Conservation (phyloP, 2,888 invertebrate genomes). For the Orthonychiurus folsomi region DNA sequence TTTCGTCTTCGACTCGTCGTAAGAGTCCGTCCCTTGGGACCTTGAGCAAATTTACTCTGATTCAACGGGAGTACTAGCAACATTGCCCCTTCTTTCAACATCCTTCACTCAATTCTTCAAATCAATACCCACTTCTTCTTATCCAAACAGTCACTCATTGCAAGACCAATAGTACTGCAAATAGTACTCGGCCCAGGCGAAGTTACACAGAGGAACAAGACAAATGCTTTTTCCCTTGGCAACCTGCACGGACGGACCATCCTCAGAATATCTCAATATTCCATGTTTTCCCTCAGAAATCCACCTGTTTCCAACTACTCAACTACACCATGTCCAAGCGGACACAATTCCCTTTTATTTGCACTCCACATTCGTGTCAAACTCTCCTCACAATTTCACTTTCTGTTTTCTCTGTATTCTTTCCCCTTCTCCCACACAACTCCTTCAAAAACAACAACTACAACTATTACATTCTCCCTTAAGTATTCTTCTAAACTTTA, state of each 20-base stretch:
- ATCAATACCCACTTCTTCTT: neutral
- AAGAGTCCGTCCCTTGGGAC: neutral
- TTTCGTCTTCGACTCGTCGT: neutral
- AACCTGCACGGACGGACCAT: neutral
- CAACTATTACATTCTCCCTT: too few species aligned
- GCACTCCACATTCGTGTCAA: neutral
- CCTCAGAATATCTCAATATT: neutral
- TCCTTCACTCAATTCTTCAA: neutral
- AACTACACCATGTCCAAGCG: neutral
- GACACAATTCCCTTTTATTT: neutral
- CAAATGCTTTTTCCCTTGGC: neutral
- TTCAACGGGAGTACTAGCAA: neutral
- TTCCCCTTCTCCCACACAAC: neutral
- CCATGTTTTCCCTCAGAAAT: neutral
- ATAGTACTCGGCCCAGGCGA: neutral
- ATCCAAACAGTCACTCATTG: neutral
- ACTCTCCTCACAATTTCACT: conserved; percentile 1
- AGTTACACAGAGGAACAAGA: too few species aligned
- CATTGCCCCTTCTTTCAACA: neutral
- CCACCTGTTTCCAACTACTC: neutral
- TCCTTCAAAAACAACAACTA: neutral
- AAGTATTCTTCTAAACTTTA: too few species aligned
- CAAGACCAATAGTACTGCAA: neutral
- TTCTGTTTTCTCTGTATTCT: too few species aligned
- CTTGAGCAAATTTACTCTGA: neutral